Conservation (phyloP, 1,140 invertebrate species). For the Papilio dardanus region DNA sequence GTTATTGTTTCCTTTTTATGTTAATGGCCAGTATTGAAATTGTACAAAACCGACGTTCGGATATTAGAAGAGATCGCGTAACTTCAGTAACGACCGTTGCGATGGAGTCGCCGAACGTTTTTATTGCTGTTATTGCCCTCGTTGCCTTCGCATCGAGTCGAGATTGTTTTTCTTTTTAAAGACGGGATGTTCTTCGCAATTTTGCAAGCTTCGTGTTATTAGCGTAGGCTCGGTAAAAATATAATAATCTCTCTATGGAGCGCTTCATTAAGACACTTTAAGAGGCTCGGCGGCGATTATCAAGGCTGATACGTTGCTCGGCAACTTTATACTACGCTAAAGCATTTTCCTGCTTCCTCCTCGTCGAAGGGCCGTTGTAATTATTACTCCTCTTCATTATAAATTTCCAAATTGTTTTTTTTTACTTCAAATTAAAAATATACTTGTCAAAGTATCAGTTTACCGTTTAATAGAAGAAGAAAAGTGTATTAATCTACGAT, state of each 20-base stretch:
- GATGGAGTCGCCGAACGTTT: conserved; percentile 69
- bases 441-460: no score
- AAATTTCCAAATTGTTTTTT: no score
- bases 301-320: conserved; percentile 66
- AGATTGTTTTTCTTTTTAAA: conserved; percentile 72
- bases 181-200: conserved; percentile 48
- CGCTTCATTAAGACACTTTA: conserved; percentile 74
- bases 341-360: conserved; percentile 63
- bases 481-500: no score
- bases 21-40: conserved; percentile 78
- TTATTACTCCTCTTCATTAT: no score
- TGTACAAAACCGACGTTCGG: conserved; percentile 62
- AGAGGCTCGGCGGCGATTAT: conserved; percentile 71
- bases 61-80: conserved; percentile 70
- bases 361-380: conserved; percentile 56
- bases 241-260: conserved; percentile 68
- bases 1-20: conserved; percentile 80
- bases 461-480: no score
- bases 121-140: conserved; percentile 73
- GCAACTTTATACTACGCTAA: conserved; percentile 70
- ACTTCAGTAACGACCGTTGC: conserved; percentile 65
- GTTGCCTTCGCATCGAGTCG: conserved; percentile 66
- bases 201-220: conserved; percentile 45
- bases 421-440: no score
- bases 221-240: conserved; percentile 62